These are phyloP conservation scores for Bombus turneri DNA, from an alignment of 1,140 invertebrate species.

Conservation along the genomic window DNA sequence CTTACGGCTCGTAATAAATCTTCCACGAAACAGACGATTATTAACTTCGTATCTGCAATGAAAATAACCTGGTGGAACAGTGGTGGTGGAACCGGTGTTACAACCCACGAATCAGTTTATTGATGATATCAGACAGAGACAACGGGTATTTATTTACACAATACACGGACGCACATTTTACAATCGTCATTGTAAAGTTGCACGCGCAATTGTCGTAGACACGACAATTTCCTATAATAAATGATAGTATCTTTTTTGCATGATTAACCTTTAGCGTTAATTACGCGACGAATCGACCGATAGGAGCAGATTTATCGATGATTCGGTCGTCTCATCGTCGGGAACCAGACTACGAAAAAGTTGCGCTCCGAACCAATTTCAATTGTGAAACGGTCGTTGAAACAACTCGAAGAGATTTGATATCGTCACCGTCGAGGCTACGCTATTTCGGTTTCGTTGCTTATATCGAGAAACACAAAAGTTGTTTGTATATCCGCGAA, in stretches of 20 bases:
- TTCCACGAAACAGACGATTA: not conserved
- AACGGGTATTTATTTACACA: constrained; percentile 13
- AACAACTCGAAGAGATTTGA: too few species aligned
- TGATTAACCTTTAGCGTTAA: not conserved
- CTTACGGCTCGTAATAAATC: not conserved
- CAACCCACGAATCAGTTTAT: not conserved
- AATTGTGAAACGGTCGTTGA: not conserved
- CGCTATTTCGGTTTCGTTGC: not conserved
- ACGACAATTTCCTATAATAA: not conserved
- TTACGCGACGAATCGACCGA: too few species aligned
- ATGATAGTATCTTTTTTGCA: not conserved
- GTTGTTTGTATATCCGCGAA: not conserved
- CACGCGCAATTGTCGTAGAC: not conserved
- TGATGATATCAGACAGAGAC: not conserved
- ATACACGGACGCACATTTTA: not conserved
- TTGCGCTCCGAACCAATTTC: not conserved
- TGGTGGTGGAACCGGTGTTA: too few species aligned
- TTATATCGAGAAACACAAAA: constrained; percentile 17
- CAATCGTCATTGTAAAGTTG: too few species aligned
- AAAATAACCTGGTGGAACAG: too few species aligned
- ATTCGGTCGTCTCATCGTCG: too few species aligned
- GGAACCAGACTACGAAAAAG: too few species aligned
- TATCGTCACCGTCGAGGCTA: too few species aligned
- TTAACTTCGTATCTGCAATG: too few species aligned
- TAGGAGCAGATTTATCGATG: too few species aligned